Evolutionary conservation across 2,888 invertebrate genomes (phyloP).

Genomic region (Drosophila kokeensis): DNA sequence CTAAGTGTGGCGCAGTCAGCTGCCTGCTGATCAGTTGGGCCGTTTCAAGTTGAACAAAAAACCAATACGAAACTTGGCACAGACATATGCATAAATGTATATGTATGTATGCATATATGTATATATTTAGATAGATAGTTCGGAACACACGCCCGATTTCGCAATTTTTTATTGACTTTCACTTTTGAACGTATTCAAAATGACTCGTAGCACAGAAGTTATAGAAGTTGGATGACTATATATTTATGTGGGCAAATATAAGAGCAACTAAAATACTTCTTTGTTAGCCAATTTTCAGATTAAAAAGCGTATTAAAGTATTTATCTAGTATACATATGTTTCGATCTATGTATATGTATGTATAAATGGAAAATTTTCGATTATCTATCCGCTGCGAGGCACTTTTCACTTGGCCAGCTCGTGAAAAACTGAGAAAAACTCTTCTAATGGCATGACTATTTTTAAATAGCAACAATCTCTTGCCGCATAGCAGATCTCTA

Average conservation of each 20-base stretch:
- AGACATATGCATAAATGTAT: conserved; percentile 22
- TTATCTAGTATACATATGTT: conserved; percentile 49
- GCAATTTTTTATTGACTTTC: conserved; percentile 73
- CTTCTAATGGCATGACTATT: conserved; percentile 77
- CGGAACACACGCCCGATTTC: conserved; percentile 69
- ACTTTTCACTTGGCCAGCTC: conserved; percentile 82
- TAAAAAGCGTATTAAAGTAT: conserved; percentile 23
- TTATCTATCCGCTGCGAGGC: conserved; percentile 63
- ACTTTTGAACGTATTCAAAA: conserved; percentile 42
- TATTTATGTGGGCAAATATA: conserved; percentile 5
- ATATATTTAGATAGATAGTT: conserved; percentile 37
- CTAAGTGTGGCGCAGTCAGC: conserved; percentile 23
- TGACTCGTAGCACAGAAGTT: conserved; percentile 1
- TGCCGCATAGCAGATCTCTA: background rate
- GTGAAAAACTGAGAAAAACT: conserved; percentile 82
- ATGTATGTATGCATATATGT: conserved; percentile 22
- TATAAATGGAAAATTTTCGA: conserved; percentile 48
- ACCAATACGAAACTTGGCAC: conserved; percentile 40
- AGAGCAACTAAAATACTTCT: conserved; percentile 18
- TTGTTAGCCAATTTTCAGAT: background rate
- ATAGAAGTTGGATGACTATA: background rate
- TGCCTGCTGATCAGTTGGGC: conserved; percentile 26
- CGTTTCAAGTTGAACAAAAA: conserved; percentile 50
- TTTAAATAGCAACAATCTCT: conserved; percentile 66
- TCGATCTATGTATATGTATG: conserved; percentile 33